These are phyloP conservation scores for Manis javanica DNA, from an alignment of 2,797 vertebrate genomes.

Conservation along the genomic window DNA sequence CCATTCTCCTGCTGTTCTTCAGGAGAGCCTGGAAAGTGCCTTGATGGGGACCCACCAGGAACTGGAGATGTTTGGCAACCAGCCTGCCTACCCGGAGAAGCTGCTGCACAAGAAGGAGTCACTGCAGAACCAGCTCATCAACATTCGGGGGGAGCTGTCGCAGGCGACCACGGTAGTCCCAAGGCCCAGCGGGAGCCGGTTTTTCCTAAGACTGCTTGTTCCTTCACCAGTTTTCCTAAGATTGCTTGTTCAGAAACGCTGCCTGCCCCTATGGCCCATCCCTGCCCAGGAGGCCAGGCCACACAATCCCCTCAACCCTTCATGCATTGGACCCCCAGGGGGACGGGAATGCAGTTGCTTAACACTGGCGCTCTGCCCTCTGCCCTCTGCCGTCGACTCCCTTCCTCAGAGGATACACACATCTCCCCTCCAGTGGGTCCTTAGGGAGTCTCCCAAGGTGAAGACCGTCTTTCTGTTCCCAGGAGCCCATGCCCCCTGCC, in stretches of 20 bases:
- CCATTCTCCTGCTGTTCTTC: not conserved
- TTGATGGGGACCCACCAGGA: constrained; percentile 96
- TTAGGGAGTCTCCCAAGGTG: not conserved
- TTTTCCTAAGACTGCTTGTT: not conserved
- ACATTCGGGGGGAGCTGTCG: constrained; percentile 96
- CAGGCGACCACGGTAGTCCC: constrained; percentile 94
- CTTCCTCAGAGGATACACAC: not conserved
- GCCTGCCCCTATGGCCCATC: not conserved
- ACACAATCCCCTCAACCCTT: not conserved
- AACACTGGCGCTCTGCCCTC: not conserved
- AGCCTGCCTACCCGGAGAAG: constrained; percentile 92
- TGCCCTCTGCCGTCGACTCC: not conserved
- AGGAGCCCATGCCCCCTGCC: not conserved
- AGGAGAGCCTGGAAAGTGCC: constrained; percentile 96
- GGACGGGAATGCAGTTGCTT: not conserved
- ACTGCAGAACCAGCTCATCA: constrained; percentile 97
- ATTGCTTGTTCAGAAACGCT: not conserved
- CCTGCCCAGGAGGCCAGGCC: not conserved
- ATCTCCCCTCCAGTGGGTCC: not conserved
- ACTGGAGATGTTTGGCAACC: constrained; percentile 94
- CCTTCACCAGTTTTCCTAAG: not conserved
- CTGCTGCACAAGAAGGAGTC: constrained; percentile 95
- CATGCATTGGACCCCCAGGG: not conserved
- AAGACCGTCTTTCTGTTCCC: not conserved
- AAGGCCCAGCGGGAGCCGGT: not conserved